Evolutionary conservation across 2,888 invertebrate species (phyloP), one percentile per base, ranked within the genome.

Genomic region (Drosophila mettleri): DNA sequence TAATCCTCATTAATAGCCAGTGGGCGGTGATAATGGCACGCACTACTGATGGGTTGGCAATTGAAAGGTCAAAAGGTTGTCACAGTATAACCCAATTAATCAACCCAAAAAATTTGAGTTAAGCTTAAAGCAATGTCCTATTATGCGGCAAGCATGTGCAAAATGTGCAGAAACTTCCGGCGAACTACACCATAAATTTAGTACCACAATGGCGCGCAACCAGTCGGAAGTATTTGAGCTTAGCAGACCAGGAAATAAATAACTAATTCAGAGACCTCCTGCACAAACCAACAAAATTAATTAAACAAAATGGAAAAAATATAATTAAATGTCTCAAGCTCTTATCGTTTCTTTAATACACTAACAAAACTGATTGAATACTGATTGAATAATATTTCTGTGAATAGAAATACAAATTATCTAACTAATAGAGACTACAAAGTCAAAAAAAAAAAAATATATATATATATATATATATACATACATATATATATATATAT

Each of bases 211-310:
- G 69, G 68, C 62, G 70, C 67, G 64, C 66, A 77, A 80, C 62
- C 68, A 65, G 63, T 67, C 87, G 89, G 87, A 88, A 89, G 89
- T 65, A 78, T 88, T 87, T 81, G 65, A 78, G 70, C 69, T 84
- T 60, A 72, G 67, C 41, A 54, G 43, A 59, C 52, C 74, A 78
- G 87, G 82, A 87, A 84, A 78, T 74, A 85, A 82, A 80, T 74
- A 74, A 81, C 81, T 88, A 88, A 84, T 83, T 69, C 65, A 66
- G 33, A 63, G 18, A 55, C 20, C 39, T 46, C 55, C 45, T 38
- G 45, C 45, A 46, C 39, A 52, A 22, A n/a, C 27, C 39, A 38
- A 49, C 49, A 48, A 54, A 86, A 72, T 80, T 84, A 88, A 84
- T 87, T 81, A 72, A 80, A 84, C 73, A 67, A 77, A 84, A 63